Percentiles rank a stretch among this genome's conserved stretches.
phyloP scores from a whole-genome alignment of 2,113 vertebrate genomes.

The Callopanchax toddi region DNA sequence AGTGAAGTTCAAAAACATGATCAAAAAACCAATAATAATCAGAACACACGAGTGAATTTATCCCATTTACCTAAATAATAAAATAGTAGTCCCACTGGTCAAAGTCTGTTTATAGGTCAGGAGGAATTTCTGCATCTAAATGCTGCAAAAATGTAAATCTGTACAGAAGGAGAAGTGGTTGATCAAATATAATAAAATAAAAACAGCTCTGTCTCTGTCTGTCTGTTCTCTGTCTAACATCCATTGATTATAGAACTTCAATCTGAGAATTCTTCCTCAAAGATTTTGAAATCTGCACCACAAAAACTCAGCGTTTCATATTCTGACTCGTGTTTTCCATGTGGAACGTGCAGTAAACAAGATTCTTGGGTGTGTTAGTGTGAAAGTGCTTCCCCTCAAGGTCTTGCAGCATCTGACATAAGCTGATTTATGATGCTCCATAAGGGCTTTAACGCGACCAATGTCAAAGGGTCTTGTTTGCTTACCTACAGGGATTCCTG shows the following conservation, averaged over 20 bases:
- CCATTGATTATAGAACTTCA: not conserved
- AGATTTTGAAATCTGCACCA: not conserved
- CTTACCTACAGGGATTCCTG: constrained; percentile 44
- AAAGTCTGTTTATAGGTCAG: constrained; percentile 1
- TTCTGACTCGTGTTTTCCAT: constrained; percentile 21
- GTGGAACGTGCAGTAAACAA: constrained; percentile 30
- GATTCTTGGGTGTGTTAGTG: constrained; percentile 6
- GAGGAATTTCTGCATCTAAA: not conserved
- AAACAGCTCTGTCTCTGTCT: too few relatives aligned
- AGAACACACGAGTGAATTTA: too few relatives aligned
- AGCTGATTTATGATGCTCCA: constrained; percentile 55
- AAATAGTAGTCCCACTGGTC: not conserved
- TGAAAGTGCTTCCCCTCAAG: constrained; percentile 43
- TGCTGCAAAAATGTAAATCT: too few relatives aligned
- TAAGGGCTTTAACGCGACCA: constrained; percentile 54
- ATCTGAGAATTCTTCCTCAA: too few relatives aligned
- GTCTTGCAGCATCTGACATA: constrained; percentile 34
- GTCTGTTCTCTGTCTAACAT: too few relatives aligned
- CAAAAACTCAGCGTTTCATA: constrained; percentile 5
- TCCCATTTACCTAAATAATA: not conserved
- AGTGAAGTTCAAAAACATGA: too few relatives aligned
- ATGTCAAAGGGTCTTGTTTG: constrained; percentile 53
- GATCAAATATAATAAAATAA: too few relatives aligned
- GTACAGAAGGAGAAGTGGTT: not conserved
- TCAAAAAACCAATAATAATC: too few relatives aligned